phyloP scores from a whole-genome alignment of 2,113 vertebrate species.

The Argyrosomus japonicus region DNA sequence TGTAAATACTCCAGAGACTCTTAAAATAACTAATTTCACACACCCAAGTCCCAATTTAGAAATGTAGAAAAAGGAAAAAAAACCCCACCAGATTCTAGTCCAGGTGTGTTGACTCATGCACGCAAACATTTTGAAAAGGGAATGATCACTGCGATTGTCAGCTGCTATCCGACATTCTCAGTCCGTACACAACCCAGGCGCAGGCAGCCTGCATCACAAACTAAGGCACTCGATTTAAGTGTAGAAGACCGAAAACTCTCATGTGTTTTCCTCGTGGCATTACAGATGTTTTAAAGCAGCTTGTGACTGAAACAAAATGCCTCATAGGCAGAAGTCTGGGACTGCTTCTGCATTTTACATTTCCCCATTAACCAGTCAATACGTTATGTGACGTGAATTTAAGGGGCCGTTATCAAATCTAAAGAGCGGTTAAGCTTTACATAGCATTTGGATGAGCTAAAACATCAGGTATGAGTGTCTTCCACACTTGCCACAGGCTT shows the following conservation, averaged over 20 bases:
- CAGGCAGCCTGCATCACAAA: conserved; percentile 17
- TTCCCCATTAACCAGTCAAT: not conserved
- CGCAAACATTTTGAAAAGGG: conserved; percentile 39
- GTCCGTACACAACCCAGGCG: conserved; percentile 4
- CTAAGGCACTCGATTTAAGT: conserved; percentile 69
- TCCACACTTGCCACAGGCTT: conserved; percentile 41
- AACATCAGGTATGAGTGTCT: conserved; percentile 13
- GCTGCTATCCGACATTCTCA: conserved; percentile 39
- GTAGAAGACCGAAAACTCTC: not conserved
- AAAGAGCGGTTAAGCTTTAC: conserved; percentile 25
- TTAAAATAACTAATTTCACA: conserved; percentile 13
- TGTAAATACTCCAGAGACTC: conserved; percentile 26
- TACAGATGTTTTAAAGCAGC: conserved; percentile 1
- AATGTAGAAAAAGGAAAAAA: conserved; percentile 1
- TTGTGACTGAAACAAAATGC: not conserved
- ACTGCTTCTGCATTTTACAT: not conserved
- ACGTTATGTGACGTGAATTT: not conserved
- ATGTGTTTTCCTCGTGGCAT: not conserved
- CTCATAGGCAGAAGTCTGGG: not conserved
- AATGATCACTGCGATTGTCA: conserved; percentile 53
- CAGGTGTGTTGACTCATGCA: conserved; percentile 7
- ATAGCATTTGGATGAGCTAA: conserved; percentile 35
- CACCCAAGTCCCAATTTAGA: conserved; percentile 23
- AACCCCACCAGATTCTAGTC: not conserved
- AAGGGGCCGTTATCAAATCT: conserved; percentile 3